These are phyloP conservation scores for Wiebesia pumilae DNA, from an alignment of 1,140 invertebrate species.

Conservation along the genomic window DNA sequence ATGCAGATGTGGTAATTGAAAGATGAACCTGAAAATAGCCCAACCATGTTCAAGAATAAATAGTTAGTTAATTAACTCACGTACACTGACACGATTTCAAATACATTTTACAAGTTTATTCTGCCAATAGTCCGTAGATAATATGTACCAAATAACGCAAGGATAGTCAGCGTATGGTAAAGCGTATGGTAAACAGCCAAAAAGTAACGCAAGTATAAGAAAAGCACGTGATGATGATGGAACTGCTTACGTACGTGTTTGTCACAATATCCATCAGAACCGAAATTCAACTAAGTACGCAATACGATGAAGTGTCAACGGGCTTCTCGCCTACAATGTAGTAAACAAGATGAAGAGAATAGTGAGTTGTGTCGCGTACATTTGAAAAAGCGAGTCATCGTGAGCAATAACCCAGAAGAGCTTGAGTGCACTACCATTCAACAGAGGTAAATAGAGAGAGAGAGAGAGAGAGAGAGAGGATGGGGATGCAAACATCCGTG, in stretches of 20 bases:
- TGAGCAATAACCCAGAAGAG: neutral
- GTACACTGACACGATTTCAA: neutral
- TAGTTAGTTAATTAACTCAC: neutral
- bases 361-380: neutral
- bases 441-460: neutral
- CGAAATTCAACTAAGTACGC: neutral
- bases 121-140: neutral
- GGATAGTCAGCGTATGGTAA: neutral
- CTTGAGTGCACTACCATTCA: neutral
- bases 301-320: neutral
- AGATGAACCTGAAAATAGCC: too few relatives aligned
- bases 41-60: neutral
- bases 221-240: neutral
- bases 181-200: neutral
- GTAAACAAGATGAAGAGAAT: neutral
- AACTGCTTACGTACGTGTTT: neutral
- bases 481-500: neutral
- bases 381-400: neutral
- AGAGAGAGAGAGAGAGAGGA: neutral
- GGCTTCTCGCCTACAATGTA: neutral
- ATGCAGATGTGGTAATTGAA: too few relatives aligned
- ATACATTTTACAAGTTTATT: neutral
- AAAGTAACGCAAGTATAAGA: neutral
- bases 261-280: neutral
- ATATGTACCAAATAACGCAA: neutral